Evolutionary conservation across 2,888 invertebrate genomes (phyloP).

Genomic region (Drosophila borealis): DNA sequence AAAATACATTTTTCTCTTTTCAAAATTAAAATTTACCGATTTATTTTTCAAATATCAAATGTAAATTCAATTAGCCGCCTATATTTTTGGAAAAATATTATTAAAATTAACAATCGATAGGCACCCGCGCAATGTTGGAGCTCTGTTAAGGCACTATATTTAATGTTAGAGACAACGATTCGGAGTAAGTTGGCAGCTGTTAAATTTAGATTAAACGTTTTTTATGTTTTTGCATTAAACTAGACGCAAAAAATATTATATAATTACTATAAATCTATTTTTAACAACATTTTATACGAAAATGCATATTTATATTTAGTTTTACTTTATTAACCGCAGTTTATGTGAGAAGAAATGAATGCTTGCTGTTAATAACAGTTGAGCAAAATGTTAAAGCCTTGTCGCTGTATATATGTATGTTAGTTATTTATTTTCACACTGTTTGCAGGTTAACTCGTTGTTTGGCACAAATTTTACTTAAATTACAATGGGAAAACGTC

Average conservation of each 20-base stretch:
- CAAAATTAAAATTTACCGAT: too few relatives aligned
- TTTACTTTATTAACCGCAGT: background rate
- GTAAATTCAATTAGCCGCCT: too few relatives aligned
- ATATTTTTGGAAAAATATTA: background rate
- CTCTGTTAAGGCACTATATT: background rate
- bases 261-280: background rate
- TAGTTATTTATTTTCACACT: conserved; percentile 58
- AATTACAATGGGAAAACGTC: conserved; percentile 91
- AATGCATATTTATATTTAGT: background rate
- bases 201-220: background rate
- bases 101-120: conserved; percentile 12
- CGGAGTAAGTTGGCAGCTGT: conserved; percentile 5
- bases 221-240: background rate
- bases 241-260: background rate
- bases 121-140: background rate
- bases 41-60: background rate
- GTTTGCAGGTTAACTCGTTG: conserved; percentile 61
- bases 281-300: background rate
- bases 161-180: background rate
- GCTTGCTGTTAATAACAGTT: conserved; percentile 48
- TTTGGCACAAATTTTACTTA: conserved; percentile 55
- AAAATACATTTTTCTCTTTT: too few relatives aligned
- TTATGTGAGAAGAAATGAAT: conserved; percentile 2
- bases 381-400: conserved; percentile 29
- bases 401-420: conserved; percentile 37